Evolutionary conservation across 2,888 invertebrate species (phyloP), one percentile per base, ranked within the genome.

Genomic region (Julus scanicus): DNA sequence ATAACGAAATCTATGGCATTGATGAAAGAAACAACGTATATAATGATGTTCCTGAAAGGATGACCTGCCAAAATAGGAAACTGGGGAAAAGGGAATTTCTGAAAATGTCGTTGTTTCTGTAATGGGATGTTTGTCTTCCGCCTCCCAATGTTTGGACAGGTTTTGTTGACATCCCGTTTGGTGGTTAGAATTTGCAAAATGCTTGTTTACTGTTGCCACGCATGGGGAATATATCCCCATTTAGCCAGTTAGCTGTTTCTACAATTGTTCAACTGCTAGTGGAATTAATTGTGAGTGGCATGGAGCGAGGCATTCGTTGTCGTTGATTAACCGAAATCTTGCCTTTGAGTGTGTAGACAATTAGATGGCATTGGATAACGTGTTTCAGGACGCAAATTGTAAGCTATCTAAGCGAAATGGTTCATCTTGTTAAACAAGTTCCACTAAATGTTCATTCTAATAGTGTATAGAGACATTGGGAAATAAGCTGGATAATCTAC

Each of bases 131-230:
- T 71, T 71, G 71, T 9, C 71, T 71, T 71, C 71, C 71, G 71
- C 71, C 71, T 29, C 2, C 71, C 8, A 29, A 71, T 71, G 71
- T 71, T 71, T 71, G 71, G 71, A 71, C 29, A 71, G 71, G 71
- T 71, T 71, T 71, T 71, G 71, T 71, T 71, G 71, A 71, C 71
- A 71, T 71, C 71, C 71, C 71, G 71, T 71, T 71, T 71, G 20
- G 71, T 29, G 71, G 71, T 71, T 71, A 8, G 8, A 20, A 71
- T 71, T 71, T 71, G 71, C 71, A 71, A 71, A 71, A 71, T 71
- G 71, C 9, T 71, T 71, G 29, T 71, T n/a, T 71, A 11, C n/a
- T 71, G 71, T 20, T 6, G 20, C 20, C 71, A 71, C 71, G 71
- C 9, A 71, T 71, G 20, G 71, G 71, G 29, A 71, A 71, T 71